A percentile compares a stretch with the other conserved stretches of the same genome.
Conservation (phyloP, 2,113 vertebrate genomes). For the Austrofundulus limnaeus region DNA sequence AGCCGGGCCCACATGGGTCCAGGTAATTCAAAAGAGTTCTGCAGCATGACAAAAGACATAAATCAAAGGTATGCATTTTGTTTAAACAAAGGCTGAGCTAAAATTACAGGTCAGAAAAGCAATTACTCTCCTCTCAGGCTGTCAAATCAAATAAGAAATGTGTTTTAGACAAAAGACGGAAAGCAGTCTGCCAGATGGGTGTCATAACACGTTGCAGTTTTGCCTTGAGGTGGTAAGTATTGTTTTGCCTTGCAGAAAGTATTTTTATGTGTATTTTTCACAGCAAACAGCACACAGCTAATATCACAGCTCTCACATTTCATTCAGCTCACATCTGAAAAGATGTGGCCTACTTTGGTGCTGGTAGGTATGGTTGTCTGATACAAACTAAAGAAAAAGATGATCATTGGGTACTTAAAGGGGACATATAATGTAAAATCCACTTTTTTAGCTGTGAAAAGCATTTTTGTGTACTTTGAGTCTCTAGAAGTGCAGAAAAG, state of each 20-base stretch:
- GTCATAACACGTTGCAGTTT: constrained; percentile 70
- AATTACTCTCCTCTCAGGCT: constrained; percentile 77
- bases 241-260: constrained; percentile 66
- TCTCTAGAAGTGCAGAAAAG: too few species aligned
- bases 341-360: constrained; percentile 23
- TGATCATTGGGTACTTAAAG: too few species aligned
- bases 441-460: too few species aligned
- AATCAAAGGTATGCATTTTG: constrained; percentile 69
- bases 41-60: constrained; percentile 72
- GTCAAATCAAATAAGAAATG: constrained; percentile 74
- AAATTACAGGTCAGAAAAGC: constrained; percentile 79
- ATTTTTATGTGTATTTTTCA: constrained; percentile 65
- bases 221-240: constrained; percentile 60
- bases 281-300: constrained; percentile 13
- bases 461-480: too few species aligned
- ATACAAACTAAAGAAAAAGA: neutral
- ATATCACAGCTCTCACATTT: constrained; percentile 27
- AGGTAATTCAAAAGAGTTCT: constrained; percentile 65
- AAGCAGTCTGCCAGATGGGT: constrained; percentile 62
- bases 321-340: constrained; percentile 41
- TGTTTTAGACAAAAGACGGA: constrained; percentile 71
- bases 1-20: constrained; percentile 47
- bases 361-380: constrained; percentile 6
- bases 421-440: too few species aligned
- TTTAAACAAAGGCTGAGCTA: constrained; percentile 69